These are phyloP conservation scores for Trachemys scripta DNA, from an alignment of 2,113 vertebrate species.

Conservation along the genomic window DNA sequence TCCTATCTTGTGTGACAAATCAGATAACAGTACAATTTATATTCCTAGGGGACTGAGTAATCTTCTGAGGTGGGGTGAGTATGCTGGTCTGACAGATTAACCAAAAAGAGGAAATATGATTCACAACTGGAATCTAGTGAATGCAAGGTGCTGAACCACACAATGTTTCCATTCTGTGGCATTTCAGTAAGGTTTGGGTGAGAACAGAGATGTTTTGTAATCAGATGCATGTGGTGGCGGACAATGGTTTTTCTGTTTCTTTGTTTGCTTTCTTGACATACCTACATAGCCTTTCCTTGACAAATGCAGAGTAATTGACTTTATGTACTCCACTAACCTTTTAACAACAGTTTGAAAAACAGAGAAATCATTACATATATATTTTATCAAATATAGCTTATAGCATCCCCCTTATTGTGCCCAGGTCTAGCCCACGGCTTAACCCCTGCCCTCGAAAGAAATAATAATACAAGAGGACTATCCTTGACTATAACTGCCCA, in stretches of 20 bases:
- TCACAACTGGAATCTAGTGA: slow-evolving; percentile 21
- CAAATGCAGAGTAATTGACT: neutral
- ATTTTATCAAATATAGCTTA: neutral
- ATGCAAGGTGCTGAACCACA: neutral
- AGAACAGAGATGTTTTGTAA: neutral
- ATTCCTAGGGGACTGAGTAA: neutral
- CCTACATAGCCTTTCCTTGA: neutral
- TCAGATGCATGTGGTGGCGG: neutral
- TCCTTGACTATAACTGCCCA: neutral
- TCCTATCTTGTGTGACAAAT: slow-evolving; percentile 19
- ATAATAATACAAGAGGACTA: neutral
- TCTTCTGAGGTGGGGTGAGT: neutral
- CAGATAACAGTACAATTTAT: slow-evolving; percentile 30
- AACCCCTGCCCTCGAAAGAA: neutral
- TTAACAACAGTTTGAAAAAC: neutral
- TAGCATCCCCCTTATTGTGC: neutral
- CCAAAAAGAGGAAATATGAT: slow-evolving; percentile 30
- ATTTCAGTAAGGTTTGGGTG: neutral
- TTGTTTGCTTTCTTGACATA: neutral
- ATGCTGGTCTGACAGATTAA: slow-evolving; percentile 22
- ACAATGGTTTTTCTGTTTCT: neutral
- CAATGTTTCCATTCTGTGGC: neutral
- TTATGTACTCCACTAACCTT: neutral
- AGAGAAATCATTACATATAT: neutral
- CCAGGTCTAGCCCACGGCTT: neutral